Evolutionary conservation across 1,140 invertebrate genomes (phyloP), one percentile per base, ranked within the genome.

Genomic region (Philotrypesis tridentata): DNA sequence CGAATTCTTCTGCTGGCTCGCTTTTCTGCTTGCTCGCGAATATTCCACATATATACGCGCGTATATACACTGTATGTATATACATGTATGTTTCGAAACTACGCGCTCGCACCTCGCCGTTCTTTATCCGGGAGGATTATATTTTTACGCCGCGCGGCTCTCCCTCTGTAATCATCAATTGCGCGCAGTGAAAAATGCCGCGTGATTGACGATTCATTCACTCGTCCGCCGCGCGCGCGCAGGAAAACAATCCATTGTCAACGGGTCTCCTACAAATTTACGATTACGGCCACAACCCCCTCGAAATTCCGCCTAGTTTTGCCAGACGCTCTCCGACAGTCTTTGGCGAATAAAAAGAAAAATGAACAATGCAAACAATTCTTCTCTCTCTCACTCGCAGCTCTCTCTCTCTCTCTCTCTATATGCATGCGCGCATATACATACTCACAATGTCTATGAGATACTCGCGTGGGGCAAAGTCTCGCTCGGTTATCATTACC

Each of bases 311-410:
- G 9, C 55, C 40, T 17, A n/a, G 17, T 5, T 71, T 71, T 60
- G 14, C 27, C 7, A n/a, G n/a, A n/a, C 27, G 43, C 23, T 21
- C 14, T 55, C 68, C n/a, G n/a, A n/a, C n/a, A n/a, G n/a, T n/a
- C n/a, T n/a, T n/a, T n/a, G n/a, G n/a, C n/a, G n/a, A n/a, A n/a
- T n/a, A n/a, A n/a, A n/a, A 70, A 60, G 65, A 60, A 78, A 79
- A 72, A 72, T 72, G 25, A 63, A 63, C 76, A 71, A 72, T 72
- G 65, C 21, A 79, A 72, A 79, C 71, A 72, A 71, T 71, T 55
- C 17, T 25, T 65, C 25, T 65, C 25, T 17, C 23, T 4, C n/a
- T n/a, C n/a, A n/a, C n/a, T n/a, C n/a, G n/a, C n/a, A n/a, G n/a
- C n/a, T n/a, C n/a, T n/a, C n/a, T 29, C 55, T 14, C 55, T 60